These are phyloP conservation scores for Pardosa pseudoannulata DNA, from an alignment of 2,888 invertebrate species.

Conservation along the genomic window DNA sequence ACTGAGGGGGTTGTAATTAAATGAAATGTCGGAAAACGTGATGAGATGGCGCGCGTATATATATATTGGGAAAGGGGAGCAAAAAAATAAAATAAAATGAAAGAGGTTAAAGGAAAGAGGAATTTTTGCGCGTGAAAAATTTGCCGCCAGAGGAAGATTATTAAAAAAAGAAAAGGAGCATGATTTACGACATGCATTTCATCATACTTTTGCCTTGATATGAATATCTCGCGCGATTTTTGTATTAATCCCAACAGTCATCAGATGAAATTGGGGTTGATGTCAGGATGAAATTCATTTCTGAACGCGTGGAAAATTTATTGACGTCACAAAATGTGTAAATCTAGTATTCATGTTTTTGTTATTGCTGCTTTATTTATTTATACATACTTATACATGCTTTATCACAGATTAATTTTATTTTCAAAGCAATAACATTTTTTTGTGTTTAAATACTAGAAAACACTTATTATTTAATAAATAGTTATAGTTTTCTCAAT, in stretches of 20 bases:
- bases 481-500: no score
- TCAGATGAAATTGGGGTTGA: no score
- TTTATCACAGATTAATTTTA: no score
- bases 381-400: no score
- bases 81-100: not conserved
- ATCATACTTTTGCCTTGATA: not conserved
- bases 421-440: no score
- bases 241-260: not conserved
- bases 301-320: no score
- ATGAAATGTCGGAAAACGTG: constrained; percentile 30
- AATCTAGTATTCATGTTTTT: no score
- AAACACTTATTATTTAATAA: no score
- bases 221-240: not conserved
- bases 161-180: not conserved
- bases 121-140: constrained; percentile 9
- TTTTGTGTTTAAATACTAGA: no score
- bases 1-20: constrained; percentile 62
- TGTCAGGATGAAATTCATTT: no score
- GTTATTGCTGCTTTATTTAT: no score
- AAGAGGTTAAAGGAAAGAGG: not conserved
- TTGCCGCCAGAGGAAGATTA: not conserved
- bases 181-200: not conserved
- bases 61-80: not conserved
- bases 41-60: not conserved
- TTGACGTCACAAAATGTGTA: no score